These are phyloP conservation scores for Macaca fascicularis DNA, from an alignment of 2,113 vertebrate genomes.

Conservation along the genomic window DNA sequence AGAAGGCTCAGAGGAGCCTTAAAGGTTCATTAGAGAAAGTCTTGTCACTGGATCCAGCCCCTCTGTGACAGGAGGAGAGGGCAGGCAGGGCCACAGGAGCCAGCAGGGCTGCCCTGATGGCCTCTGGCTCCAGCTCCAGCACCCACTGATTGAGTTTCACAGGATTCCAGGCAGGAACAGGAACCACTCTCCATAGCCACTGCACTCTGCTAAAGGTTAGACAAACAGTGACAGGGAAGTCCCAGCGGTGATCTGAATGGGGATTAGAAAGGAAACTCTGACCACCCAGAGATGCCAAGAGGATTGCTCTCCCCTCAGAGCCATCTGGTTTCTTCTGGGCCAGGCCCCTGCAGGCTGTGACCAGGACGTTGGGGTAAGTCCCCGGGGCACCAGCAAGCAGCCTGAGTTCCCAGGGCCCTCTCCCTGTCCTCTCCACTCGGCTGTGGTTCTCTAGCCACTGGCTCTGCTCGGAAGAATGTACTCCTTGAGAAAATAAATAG, in stretches of 20 bases:
- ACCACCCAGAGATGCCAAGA: neutral
- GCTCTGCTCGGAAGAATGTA: neutral
- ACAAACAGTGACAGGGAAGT: neutral
- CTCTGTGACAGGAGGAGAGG: neutral
- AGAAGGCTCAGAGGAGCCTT: neutral
- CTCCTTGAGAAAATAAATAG: too few species aligned
- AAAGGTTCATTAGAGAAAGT: neutral
- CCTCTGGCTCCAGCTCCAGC: neutral
- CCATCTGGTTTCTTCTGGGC: neutral
- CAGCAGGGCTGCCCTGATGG: neutral
- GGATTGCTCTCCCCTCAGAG: neutral
- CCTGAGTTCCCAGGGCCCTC: neutral
- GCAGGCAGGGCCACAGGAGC: neutral
- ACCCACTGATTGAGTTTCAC: neutral
- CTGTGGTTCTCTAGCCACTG: neutral
- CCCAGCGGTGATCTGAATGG: neutral
- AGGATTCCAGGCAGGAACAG: neutral
- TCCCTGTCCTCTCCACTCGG: neutral
- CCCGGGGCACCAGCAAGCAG: fast-evolving
- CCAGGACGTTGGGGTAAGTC: neutral
- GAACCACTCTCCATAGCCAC: neutral
- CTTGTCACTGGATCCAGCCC: neutral
- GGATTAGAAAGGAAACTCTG: neutral
- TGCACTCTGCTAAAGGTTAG: neutral
- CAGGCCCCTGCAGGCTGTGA: neutral